Percentiles rank a stretch among this genome's conserved stretches.
These are phyloP conservation scores for Ectropis grisescens DNA, from an alignment of 1,140 invertebrate species.

Conservation along the genomic window DNA sequence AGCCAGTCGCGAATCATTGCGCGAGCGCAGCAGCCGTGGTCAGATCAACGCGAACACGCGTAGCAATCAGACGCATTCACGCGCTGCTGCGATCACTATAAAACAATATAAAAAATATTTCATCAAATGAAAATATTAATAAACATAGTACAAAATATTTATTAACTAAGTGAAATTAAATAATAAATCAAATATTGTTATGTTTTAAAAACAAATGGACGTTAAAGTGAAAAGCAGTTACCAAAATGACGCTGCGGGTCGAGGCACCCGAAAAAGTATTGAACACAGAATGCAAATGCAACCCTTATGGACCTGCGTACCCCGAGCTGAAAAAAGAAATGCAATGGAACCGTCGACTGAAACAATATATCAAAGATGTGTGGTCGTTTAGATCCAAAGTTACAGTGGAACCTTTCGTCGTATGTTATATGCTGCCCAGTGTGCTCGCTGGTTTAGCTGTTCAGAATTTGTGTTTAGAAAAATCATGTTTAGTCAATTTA, in stretches of 20 bases:
- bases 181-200: too few species aligned
- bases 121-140: too few species aligned
- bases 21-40: slow-evolving; percentile 29
- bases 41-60: too few species aligned
- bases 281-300: slow-evolving; percentile 51
- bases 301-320: slow-evolving; percentile 30
- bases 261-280: slow-evolving; percentile 57
- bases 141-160: too few species aligned
- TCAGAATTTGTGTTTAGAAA: slow-evolving; percentile 74
- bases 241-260: slow-evolving; percentile 63
- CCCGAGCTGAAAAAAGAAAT: slow-evolving; percentile 41
- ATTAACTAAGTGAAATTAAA: too few species aligned
- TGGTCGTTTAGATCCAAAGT: slow-evolving; percentile 61
- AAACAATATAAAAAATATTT: too few species aligned
- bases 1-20: slow-evolving; percentile 40
- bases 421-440: slow-evolving; percentile 71
- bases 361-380: slow-evolving; percentile 46
- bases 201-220: slow-evolving; percentile 53
- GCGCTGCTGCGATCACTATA: slow-evolving; percentile 35
- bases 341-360: slow-evolving; percentile 41
- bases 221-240: slow-evolving; percentile 22
- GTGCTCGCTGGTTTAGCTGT: slow-evolving; percentile 69
- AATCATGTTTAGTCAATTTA: slow-evolving; percentile 74
- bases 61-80: slow-evolving; percentile 25
- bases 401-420: slow-evolving; percentile 72